A percentile compares a stretch with the other conserved stretches of the same genome.
Evolutionary conservation across 37 sponge, comb jelly and placozoan species (phyloP).

Genomic region (Corticium candelabrum): DNA sequence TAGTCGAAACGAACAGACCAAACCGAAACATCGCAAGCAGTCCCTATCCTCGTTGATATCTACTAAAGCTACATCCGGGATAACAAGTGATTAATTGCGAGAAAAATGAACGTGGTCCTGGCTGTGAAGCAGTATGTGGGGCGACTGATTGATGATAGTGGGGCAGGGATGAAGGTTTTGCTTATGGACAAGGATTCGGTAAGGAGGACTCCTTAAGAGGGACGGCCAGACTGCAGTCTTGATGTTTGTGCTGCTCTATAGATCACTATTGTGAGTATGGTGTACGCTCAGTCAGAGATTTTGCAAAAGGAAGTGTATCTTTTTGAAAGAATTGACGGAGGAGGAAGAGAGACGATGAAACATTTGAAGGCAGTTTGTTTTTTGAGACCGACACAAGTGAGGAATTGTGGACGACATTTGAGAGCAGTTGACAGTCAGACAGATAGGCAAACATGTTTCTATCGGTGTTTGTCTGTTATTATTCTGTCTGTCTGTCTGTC

Average conservation of each 20-base stretch:
- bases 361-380: slow-evolving; percentile 91
- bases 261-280: slow-evolving; percentile 77
- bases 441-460: too few species aligned
- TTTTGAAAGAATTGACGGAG: slow-evolving; percentile 70
- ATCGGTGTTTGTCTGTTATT: too few species aligned
- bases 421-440: too few species aligned
- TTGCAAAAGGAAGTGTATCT: slow-evolving; percentile 94
- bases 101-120: slow-evolving; percentile 66
- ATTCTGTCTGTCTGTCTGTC: too few species aligned
- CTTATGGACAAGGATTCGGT: slow-evolving; percentile 88
- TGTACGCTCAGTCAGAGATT: slow-evolving; percentile 91
- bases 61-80: too few species aligned
- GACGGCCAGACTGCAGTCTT: not conserved
- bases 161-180: slow-evolving; percentile 93
- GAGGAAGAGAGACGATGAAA: slow-evolving; percentile 78
- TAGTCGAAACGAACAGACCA: too few species aligned
- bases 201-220: not conserved
- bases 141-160: slow-evolving; percentile 81
- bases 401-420: too few species aligned
- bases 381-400: slow-evolving; percentile 78
- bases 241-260: slow-evolving; percentile 7
- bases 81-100: too few species aligned
- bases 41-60: too few species aligned
- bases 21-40: too few species aligned
- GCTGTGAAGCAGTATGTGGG: slow-evolving; percentile 85